Base-by-base conservation (phyloP, 2,888 invertebrate genomes). In the Drosophila longiperda region DNA sequence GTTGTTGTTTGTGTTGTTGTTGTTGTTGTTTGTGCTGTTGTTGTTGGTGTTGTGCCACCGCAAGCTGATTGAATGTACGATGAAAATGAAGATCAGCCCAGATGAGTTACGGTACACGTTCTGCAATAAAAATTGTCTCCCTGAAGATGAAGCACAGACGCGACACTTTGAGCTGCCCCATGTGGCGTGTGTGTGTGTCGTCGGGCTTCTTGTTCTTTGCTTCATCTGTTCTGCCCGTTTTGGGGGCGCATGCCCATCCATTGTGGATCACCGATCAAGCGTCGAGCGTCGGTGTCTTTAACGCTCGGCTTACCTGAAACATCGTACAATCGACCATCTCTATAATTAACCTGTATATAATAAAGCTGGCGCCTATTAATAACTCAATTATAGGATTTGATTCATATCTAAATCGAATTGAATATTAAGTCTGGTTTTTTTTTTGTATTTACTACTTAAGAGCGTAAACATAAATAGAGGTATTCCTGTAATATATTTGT, bases 11-110 rank as follows among this genome's bases (percentile, higher is more conserved):
- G 0, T 40, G 40, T 0, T 58, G 66, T 55, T 58, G 67, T 12
- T 53, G 55, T 40, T 33, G 45, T 7, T 55, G 67, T 38, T 66
- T 54, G 23, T 58, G 62, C 55, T 62, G 62, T 58, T 62, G 74
- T n/a, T 53, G 55, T 32, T 33, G 52, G 9, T 61, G 69, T 55
- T 69, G 60, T 63, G 78, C 33, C 68, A 86, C 83, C 87, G 77
- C 83, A 83, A 86, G 69, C 65, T 78, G 77, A 68, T 79, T 70
- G 68, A 70, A 72, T 69, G 59, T 67, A 63, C 59, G 61, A 64
- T 67, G 64, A 57, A 48, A 50, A 57, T 54, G 66, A 70, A 40
- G 54, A 73, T 66, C 64, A 58, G 36, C 34, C 34, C 55, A 52
- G 75, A 78, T 78, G 78, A 78, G 58, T 78, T 78, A 78, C 75